Percentiles rank a stretch among this genome's conserved stretches.
phyloP scores from a whole-genome alignment of 2,797 vertebrate species.

The Octomys mimax region DNA sequence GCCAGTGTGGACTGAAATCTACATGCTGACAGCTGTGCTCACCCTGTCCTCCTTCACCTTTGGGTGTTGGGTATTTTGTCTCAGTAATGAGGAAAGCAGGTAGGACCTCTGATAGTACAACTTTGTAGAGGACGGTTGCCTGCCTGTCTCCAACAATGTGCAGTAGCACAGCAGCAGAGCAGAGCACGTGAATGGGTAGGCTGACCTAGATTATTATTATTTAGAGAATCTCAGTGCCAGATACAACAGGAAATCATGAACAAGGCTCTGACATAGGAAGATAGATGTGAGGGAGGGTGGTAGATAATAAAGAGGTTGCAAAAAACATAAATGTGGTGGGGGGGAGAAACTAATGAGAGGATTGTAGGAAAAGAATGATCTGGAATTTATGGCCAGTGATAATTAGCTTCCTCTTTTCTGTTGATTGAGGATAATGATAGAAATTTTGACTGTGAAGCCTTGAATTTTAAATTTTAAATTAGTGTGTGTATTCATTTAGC shows the following conservation, averaged over 20 bases:
- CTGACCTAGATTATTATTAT: not conserved
- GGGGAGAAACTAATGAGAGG: not conserved
- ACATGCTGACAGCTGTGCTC: not conserved
- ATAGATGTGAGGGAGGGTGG: not conserved
- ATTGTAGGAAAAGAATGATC: not conserved
- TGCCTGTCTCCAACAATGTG: not conserved
- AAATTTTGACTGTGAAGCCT: not conserved
- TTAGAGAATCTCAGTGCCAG: not conserved
- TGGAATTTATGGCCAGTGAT: not conserved
- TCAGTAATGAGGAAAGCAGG: not conserved
- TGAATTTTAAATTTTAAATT: conserved; percentile 5
- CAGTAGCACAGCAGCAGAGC: not conserved
- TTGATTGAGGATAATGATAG: not conserved
- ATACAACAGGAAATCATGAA: not conserved
- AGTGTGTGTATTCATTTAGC: not conserved
- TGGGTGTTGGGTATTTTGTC: not conserved
- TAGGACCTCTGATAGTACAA: not conserved
- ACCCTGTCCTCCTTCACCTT: not conserved
- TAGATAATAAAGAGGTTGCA: not conserved
- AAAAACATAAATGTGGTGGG: not conserved
- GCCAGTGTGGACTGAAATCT: not conserved
- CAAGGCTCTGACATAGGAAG: not conserved
- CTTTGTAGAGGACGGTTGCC: not conserved
- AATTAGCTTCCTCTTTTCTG: not conserved
- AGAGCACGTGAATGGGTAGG: not conserved